Base-by-base conservation (phyloP, 92 coral and sea anemone species). In the Epizoanthus scotinus region DNA sequence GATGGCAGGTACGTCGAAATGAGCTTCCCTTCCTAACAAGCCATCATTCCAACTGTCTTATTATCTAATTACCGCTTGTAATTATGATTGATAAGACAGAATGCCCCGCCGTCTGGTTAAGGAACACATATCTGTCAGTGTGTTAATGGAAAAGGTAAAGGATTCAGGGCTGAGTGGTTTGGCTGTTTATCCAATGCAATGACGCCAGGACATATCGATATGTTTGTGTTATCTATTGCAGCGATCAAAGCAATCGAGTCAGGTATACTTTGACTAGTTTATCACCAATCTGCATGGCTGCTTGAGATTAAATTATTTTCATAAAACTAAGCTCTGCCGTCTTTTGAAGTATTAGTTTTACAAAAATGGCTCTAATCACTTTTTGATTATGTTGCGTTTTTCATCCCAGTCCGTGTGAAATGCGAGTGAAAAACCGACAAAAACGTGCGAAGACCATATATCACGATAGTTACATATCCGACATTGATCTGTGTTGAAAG, bases 11-110 rank as follows among this genome's bases (percentile, higher is more conserved):
- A n/a, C n/a, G n/a, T 79, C 62, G 49, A 63, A n/a, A 79, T 74
- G 82, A 56, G 83, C 85, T 80, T 86, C 82, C 86, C 75, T 7
- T 83, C 71, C 94, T 92, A 92, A 92, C 94, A 90, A 92, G 97
- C 92, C 89, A 89, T 85, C 90, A 90, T 85, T 87, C 79, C 86
- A 92, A 71, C 97, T 92, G 97, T 91, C 97, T 78, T 82, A 92
- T 92, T 92, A 92, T 92, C 94, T 92, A 83, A 90, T 92, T 92
- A 90, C 89, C 81, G 81, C 81, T 34, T 28, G 61, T 75, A 60
- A 75, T 75, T 58, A 75, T 75, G 81, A 75, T 75, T 75, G 81
- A 75, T 75, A 75, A 75, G 49, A 58, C 81, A 75, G 61, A 75
- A 75, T 75, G 81, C 81, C 81, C 81, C 81, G 81, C 69, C 63